Base-by-base conservation (phyloP, 2,888 invertebrate species). In the Drosophila mercatorum region DNA sequence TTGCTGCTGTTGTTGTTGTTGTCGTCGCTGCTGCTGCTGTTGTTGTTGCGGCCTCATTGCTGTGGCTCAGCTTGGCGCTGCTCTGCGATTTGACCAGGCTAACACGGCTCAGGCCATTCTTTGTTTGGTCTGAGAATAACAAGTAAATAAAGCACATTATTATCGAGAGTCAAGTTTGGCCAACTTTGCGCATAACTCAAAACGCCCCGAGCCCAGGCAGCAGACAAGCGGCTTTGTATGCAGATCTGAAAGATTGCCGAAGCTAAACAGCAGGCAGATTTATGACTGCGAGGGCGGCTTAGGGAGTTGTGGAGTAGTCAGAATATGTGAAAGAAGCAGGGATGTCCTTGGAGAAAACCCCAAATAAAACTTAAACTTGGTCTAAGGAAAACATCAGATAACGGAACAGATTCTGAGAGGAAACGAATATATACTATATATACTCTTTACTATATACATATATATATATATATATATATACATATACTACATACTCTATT, bases 181-280 rank as follows among this genome's bases (percentile, higher is more conserved):
- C 14, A 68, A 67, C 63, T 43, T 58, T 57, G 38, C 57, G 58
- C 76, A 76, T 76, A 62, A 72, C 77, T 76, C 61, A 71, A 58
- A 72, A 76, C 76, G 77, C 72, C 67, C 59, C 55, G 63, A 61
- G 38, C 22, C 41, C 22, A 22, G 10, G 26, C 47, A 40, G 7
- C 28, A 44, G 68, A 38, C 11, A 28, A 49, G 17, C 70, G 40
- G 43, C 41, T 68, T 67, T 67, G 67, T 64, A 36, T 67, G 53
- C 60, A 61, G 46, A 57, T 58, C 57, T 46, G 68, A 67, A 36
- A 67, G 67, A 74, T 76, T 68, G 67, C 55, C 69, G 70, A 76
- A 75, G 81, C 79, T 79, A 76, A 72, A 72, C 78, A 57, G 62
- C 58, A 75, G 81, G 81, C 59, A 72, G 79, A 91, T 91, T 91